These are phyloP conservation scores for Corythoichthys intestinalis DNA, from an alignment of 2,113 vertebrate genomes.

Conservation along the genomic window DNA sequence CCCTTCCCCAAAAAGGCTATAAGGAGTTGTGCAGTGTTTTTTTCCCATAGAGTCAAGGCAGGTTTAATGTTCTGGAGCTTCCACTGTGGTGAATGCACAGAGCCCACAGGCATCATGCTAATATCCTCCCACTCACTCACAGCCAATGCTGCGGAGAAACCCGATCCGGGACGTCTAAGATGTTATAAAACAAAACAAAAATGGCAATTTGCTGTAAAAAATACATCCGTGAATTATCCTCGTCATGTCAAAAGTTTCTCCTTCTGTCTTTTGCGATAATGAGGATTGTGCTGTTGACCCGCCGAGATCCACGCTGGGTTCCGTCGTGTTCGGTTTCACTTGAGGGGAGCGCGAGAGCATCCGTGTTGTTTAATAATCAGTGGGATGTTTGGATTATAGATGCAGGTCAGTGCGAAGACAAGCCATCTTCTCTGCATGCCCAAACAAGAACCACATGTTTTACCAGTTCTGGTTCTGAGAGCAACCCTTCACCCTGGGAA, in stretches of 20 bases:
- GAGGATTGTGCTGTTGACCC: constrained; percentile 19
- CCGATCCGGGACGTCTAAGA: constrained; percentile 19
- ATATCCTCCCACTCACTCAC: constrained; percentile 36
- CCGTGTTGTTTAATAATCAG: constrained; percentile 58
- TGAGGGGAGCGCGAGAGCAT: constrained; percentile 23
- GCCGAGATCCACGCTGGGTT: constrained; percentile 35
- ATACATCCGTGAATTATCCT: constrained; percentile 6
- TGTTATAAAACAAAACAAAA: constrained; percentile 20
- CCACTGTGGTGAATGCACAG: constrained; percentile 30
- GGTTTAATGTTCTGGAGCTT: constrained; percentile 39
- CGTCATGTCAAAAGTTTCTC: not conserved
- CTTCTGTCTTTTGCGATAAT: constrained; percentile 3
- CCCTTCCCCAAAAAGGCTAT: constrained; percentile 30
- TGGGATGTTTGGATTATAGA: constrained; percentile 56
- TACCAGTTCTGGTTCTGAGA: constrained; percentile 20
- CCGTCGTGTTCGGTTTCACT: constrained; percentile 31
- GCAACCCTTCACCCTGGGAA: constrained; percentile 70
- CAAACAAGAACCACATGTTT: constrained; percentile 71
- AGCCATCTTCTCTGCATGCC: constrained; percentile 44
- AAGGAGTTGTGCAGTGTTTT: constrained; percentile 31
- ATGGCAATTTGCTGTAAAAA: constrained; percentile 11
- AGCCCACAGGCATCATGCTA: constrained; percentile 41
- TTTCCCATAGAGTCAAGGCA: constrained; percentile 28
- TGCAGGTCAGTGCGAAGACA: constrained; percentile 50
- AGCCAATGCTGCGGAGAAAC: constrained; percentile 23